These are phyloP conservation scores for Anastrepha ludens DNA, from an alignment of 1,140 invertebrate species.

Conservation along the genomic window DNA sequence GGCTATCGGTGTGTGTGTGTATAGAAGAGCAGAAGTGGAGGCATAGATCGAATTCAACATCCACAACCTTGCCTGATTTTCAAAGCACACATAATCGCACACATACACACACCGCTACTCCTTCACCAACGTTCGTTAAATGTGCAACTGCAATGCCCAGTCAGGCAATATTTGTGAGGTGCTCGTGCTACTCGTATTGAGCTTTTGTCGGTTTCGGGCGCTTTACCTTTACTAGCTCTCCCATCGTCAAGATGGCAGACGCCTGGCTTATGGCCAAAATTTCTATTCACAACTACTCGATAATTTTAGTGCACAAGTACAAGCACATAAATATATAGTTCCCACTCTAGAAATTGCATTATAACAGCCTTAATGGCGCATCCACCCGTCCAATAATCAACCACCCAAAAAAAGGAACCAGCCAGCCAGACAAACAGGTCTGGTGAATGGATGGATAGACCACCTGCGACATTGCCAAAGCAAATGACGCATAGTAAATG, in stretches of 20 bases:
- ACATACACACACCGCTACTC: neutral
- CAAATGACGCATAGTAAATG: slow-evolving; percentile 11
- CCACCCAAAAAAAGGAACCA: neutral
- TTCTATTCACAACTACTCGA: slow-evolving; percentile 32
- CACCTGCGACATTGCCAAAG: neutral
- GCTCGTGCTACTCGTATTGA: neutral
- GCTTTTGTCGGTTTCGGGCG: neutral
- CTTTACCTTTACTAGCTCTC: neutral
- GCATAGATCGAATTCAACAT: too few species aligned
- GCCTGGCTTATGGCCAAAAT: slow-evolving; percentile 32
- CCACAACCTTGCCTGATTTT: too few species aligned
- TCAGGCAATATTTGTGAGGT: neutral
- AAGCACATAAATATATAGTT: neutral
- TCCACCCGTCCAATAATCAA: neutral
- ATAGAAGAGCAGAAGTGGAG: too few species aligned
- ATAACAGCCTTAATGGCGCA: slow-evolving; percentile 10
- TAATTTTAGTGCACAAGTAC: slow-evolving; percentile 18
- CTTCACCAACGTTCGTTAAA: neutral
- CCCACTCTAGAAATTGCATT: neutral
- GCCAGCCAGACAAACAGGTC: neutral
- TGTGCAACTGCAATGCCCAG: neutral
- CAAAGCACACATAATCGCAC: too few species aligned
- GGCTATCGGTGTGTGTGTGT: neutral
- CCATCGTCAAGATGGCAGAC: slow-evolving; percentile 34
- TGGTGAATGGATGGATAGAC: neutral